Percentiles rank a stretch among this genome's conserved stretches.
Evolutionary conservation across 1,140 invertebrate genomes (phyloP).

Genomic region (Latrodectus geometricus): DNA sequence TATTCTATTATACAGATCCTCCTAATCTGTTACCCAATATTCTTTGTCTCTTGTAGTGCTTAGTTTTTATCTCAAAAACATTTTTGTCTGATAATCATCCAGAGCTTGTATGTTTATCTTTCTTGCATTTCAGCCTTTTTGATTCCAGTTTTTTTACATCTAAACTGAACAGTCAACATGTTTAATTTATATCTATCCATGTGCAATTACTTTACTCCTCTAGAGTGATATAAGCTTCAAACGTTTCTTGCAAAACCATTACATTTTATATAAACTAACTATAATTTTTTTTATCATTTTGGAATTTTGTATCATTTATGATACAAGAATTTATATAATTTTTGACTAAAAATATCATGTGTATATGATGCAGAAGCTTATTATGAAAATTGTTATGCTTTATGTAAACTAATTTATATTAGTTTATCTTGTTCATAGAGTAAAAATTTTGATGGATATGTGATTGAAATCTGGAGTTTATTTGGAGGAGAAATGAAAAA

Average conservation of each 20-base stretch:
- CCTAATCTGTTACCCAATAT: not conserved
- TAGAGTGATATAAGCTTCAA: not conserved
- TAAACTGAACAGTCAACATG: not conserved
- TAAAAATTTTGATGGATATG: conserved; percentile 84
- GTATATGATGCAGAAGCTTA: not conserved
- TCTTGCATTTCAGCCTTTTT: not conserved
- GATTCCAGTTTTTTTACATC: not conserved
- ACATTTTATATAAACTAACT: too few species aligned
- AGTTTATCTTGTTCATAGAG: conserved; percentile 68
- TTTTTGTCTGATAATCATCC: not conserved
- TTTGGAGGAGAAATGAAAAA: conserved; percentile 77
- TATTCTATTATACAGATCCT: not conserved
- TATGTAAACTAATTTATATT: not conserved
- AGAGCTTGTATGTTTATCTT: not conserved
- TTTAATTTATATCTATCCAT: conserved; percentile 14
- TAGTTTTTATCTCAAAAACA: not conserved
- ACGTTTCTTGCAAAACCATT: not conserved
- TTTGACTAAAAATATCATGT: not conserved
- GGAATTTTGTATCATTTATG: too few species aligned
- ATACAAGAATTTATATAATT: not conserved
- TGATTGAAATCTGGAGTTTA: conserved; percentile 86
- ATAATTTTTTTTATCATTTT: too few species aligned
- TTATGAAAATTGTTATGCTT: not conserved
- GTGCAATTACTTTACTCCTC: not conserved
- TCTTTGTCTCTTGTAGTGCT: not conserved